Evolutionary conservation across 1,140 invertebrate species (phyloP).

Genomic region (Diplogasteroides magnus): DNA sequence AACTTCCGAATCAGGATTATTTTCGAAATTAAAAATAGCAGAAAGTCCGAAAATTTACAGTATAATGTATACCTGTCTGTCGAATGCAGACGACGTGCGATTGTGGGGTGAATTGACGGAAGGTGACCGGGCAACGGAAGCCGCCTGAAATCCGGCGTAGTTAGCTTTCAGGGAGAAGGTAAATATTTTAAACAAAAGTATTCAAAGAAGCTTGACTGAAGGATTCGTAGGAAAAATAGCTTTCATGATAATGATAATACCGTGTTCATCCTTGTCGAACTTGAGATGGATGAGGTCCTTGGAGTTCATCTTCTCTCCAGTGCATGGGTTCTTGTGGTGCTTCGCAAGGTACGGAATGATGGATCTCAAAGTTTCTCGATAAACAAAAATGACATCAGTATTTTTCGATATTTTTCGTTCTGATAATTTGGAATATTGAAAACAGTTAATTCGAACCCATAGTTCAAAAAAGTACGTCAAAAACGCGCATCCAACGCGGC

Average conservation of each 20-base stretch:
- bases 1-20: too few species aligned
- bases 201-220: neutral
- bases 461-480: conserved; percentile 1
- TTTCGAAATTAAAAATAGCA: neutral
- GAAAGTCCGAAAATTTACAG: neutral
- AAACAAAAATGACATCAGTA: conserved; percentile 10
- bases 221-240: too few species aligned
- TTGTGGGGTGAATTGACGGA: conserved; percentile 88
- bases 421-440: neutral
- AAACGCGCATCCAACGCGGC: too few species aligned
- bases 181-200: conserved; percentile 26
- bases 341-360: conserved; percentile 85
- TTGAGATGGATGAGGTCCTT: conserved; percentile 83
- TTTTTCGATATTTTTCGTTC: conserved; percentile 2
- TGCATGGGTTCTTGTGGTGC: conserved; percentile 87
- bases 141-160: conserved; percentile 58
- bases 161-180: conserved; percentile 32
- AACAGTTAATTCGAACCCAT: neutral
- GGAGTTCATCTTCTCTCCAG: conserved; percentile 77
- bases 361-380: conserved; percentile 57
- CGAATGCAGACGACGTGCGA: conserved; percentile 86
- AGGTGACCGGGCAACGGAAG: conserved; percentile 90
- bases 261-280: conserved; percentile 79
- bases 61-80: conserved; percentile 66
- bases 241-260: too few species aligned